Percentiles rank a stretch among this genome's conserved stretches.
Evolutionary conservation across 37 sponge, comb jelly and placozoan genomes (phyloP).

Genomic region (Ephydatia muelleri): DNA sequence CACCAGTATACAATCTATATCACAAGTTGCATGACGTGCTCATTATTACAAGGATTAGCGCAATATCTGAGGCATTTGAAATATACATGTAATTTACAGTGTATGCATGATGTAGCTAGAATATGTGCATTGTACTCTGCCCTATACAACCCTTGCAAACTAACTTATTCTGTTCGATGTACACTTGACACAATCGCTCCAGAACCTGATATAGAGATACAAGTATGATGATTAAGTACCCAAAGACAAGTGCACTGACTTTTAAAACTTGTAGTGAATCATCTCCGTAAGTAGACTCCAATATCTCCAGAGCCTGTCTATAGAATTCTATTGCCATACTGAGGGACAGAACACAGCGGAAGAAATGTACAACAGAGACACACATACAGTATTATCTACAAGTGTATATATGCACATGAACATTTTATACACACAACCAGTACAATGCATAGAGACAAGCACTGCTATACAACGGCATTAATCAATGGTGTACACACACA

Average conservation of each 20-base stretch:
- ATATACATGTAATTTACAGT: background rate
- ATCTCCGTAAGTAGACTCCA: constrained; percentile 29
- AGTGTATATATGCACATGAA: too few relatives aligned
- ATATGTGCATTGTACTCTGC: background rate
- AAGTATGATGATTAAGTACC: background rate
- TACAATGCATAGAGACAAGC: too few relatives aligned
- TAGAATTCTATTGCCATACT: constrained; percentile 50
- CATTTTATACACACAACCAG: too few relatives aligned
- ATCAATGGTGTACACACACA: too few relatives aligned
- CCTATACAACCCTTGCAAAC: too few relatives aligned
- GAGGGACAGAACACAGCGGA: background rate
- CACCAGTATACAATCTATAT: too few relatives aligned
- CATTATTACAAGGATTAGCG: too few relatives aligned
- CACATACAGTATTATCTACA: background rate
- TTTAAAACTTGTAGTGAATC: constrained; percentile 34
- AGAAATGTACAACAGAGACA: background rate
- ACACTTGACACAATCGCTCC: constrained; percentile 15
- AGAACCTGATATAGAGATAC: background rate
- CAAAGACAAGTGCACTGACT: constrained; percentile 5
- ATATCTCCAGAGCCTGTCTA: constrained; percentile 48
- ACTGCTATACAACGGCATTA: too few relatives aligned
- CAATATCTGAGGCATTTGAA: too few relatives aligned
- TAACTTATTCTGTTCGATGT: constrained; percentile 12
- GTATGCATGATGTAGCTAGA: too few relatives aligned
- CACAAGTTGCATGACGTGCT: too few relatives aligned